Conservation (phyloP, 1,140 invertebrate species). For the Propsilocerus akamusi region DNA sequence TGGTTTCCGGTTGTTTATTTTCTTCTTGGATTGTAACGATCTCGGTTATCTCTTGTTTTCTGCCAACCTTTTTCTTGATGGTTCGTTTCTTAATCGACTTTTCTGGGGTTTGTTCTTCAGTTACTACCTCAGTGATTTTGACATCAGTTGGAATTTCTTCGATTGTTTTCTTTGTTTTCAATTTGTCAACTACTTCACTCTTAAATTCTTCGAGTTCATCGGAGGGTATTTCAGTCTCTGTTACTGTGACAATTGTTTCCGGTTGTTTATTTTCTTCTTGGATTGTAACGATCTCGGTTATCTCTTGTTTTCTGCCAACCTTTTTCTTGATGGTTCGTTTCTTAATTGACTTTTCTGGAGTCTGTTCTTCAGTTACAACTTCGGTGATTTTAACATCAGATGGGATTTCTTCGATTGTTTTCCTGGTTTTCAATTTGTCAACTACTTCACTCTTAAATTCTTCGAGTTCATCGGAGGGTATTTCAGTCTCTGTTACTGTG, state of each 20-base stretch:
- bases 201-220: constrained; percentile 12
- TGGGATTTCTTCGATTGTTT: constrained; percentile 8
- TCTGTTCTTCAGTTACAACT: constrained; percentile 15
- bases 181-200: constrained; percentile 25
- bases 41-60: constrained; percentile 17
- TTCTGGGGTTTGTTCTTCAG: constrained; percentile 14
- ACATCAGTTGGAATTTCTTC: constrained; percentile 21
- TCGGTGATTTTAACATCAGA: constrained; percentile 17
- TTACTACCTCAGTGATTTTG: constrained; percentile 15
- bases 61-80: constrained; percentile 15
- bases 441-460: constrained; percentile 9
- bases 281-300: constrained; percentile 18
- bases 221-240: constrained; percentile 14
- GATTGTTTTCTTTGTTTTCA: constrained; percentile 15
- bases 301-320: constrained; percentile 15
- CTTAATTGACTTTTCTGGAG: constrained; percentile 14
- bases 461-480: constrained; percentile 10
- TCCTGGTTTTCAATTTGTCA: background rate
- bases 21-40: constrained; percentile 18
- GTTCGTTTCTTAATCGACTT: constrained; percentile 18
- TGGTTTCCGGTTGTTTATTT: constrained; percentile 15
- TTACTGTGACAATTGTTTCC: constrained; percentile 19
- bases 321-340: constrained; percentile 18
- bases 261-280: constrained; percentile 22
- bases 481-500: constrained; percentile 16